Base-by-base conservation (phyloP, 1,140 invertebrate genomes). In the Amphibalanus amphitrite region DNA sequence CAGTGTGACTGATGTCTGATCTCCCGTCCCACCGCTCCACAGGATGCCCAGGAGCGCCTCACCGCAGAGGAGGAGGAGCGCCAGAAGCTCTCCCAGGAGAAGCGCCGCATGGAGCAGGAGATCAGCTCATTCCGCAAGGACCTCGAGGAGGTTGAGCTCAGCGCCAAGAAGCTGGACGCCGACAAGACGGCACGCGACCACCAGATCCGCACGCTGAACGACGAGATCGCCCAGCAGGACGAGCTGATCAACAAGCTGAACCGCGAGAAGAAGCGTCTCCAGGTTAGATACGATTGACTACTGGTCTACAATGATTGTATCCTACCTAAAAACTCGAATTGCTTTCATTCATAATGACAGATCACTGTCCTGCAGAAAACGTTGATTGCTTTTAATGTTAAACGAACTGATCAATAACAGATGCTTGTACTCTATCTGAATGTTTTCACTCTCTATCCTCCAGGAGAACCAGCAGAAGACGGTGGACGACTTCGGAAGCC, bases 371-470 rank as follows among this genome's bases (percentile, higher is more conserved):
- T n/a, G n/a, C n/a, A n/a, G n/a, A n/a, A n/a, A n/a, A n/a, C n/a
- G n/a, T n/a, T n/a, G n/a, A n/a, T n/a, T n/a, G n/a, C n/a, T n/a
- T n/a, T n/a, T n/a, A n/a, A n/a, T n/a, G n/a, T n/a, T n/a, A n/a
- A n/a, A n/a, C n/a, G n/a, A n/a, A n/a, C n/a, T n/a, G n/a, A n/a
- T n/a, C n/a, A n/a, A n/a, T n/a, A n/a, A n/a, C n/a, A n/a, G n/a
- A n/a, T n/a, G n/a, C n/a, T n/a, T n/a, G n/a, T n/a, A n/a, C n/a
- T n/a, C n/a, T n/a, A n/a, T n/a, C n/a, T n/a, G n/a, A n/a, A 38
- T 15, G 15, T 38, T 15, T 38, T 38, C 33, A 38, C 33, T n/a
- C 98, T 83, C 92, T 98, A 73, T 98, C 91, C 47, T 83, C 74
- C 72, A 73, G 28, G 72, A 71, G 40, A 70, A 64, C 67, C 71